phyloP scores from a whole-genome alignment of 2,113 vertebrate species.

The Oenanthe melanoleuca region DNA sequence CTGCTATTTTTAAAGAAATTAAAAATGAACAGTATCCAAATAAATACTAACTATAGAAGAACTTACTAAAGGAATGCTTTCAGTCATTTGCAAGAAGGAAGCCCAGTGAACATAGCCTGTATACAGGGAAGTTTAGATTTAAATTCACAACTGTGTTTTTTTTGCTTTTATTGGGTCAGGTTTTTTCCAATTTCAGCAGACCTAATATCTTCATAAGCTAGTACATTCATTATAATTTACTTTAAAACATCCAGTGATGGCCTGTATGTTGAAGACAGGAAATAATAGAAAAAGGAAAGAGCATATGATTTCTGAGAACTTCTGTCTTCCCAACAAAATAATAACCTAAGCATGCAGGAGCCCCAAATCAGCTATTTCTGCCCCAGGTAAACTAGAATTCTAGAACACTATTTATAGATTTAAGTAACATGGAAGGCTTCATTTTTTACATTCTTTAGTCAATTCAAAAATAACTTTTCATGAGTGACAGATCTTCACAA shows the following conservation, averaged over 20 bases:
- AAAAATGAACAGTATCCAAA: not conserved
- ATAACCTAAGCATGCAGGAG: not conserved
- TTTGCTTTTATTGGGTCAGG: not conserved
- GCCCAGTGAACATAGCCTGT: not conserved
- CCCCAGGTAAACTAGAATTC: not conserved
- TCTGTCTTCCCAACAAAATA: slow-evolving; percentile 6
- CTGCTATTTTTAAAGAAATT: not conserved
- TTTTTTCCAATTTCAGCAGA: not conserved
- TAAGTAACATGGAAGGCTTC: not conserved
- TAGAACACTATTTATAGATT: slow-evolving; percentile 10
- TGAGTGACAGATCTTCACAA: not conserved
- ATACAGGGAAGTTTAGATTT: not conserved
- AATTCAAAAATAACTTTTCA: not conserved
- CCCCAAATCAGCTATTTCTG: not conserved
- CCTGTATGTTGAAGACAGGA: slow-evolving; percentile 8
- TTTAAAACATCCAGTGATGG: not conserved
- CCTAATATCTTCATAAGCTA: slow-evolving; percentile 21
- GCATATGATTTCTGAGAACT: slow-evolving; percentile 1
- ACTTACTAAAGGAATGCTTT: not conserved
- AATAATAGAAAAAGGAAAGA: not conserved
- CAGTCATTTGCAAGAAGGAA: not conserved
- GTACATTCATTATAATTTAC: slow-evolving; percentile 20
- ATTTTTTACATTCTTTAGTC: slow-evolving; percentile 5
- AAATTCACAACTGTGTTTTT: not conserved
- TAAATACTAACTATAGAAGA: not conserved